Conservation (phyloP, 64 coral and sea anemone genomes). For the Platygyra sinensis region DNA sequence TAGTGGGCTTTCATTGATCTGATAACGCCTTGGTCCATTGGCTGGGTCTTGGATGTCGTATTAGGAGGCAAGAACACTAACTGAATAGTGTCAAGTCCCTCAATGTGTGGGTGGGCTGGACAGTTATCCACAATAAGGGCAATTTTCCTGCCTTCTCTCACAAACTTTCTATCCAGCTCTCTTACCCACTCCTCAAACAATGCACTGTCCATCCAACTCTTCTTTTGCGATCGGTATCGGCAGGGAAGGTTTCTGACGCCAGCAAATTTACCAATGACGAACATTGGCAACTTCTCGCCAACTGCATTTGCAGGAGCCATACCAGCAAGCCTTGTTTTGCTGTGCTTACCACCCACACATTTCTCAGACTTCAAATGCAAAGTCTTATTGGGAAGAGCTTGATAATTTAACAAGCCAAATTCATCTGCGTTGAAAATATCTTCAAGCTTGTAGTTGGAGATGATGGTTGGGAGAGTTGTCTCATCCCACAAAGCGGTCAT, state of each 20-base stretch:
- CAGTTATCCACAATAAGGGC: constrained; percentile 68
- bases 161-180: constrained; percentile 58
- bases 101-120: constrained; percentile 51
- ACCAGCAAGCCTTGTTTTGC: constrained; percentile 57
- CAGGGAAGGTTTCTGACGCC: constrained; percentile 32
- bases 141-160: constrained; percentile 52
- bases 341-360: constrained; percentile 68
- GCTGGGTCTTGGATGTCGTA: constrained; percentile 57
- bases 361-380: constrained; percentile 69
- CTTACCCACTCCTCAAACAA: constrained; percentile 66
- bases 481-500: constrained; percentile 71
- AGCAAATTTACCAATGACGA: too few species aligned
- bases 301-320: constrained; percentile 62
- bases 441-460: constrained; percentile 39
- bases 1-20: constrained; percentile 64
- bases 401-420: constrained; percentile 72
- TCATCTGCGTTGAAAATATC: constrained; percentile 63
- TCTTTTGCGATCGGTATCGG: constrained; percentile 46
- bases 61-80: constrained; percentile 60
- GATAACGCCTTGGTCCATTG: constrained; percentile 61
- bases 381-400: constrained; percentile 63
- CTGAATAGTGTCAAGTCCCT: constrained; percentile 43
- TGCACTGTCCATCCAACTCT: constrained; percentile 60
- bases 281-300: constrained; percentile 60
- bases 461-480: constrained; percentile 40